These are phyloP conservation scores for Epinotia ramella DNA, from an alignment of 2,888 invertebrate species.

Conservation along the genomic window DNA sequence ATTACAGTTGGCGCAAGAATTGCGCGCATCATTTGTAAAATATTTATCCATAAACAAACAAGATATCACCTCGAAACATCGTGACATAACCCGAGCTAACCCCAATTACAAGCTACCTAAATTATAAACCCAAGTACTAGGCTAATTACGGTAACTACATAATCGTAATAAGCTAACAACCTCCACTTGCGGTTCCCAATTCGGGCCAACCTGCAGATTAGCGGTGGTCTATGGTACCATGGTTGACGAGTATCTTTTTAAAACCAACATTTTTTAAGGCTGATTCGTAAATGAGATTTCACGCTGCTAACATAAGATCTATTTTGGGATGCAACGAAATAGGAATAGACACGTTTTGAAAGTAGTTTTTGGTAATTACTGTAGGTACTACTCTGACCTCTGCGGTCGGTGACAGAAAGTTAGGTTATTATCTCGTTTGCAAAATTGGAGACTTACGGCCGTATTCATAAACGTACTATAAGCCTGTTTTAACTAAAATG, in stretches of 20 bases:
- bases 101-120: slow-evolving; percentile 32
- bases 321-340: background rate
- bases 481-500: too few species aligned
- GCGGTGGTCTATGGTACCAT: slow-evolving; percentile 49
- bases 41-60: background rate
- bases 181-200: slow-evolving; percentile 35
- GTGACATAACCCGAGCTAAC: slow-evolving; percentile 38
- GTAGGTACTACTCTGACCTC: slow-evolving; percentile 53
- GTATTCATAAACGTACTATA: too few species aligned
- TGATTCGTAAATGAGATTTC: background rate
- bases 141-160: slow-evolving; percentile 29
- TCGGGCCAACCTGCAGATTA: slow-evolving; percentile 30
- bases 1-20: background rate
- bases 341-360: background rate
- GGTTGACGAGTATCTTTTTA: background rate
- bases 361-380: slow-evolving; percentile 49
- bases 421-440: slow-evolving; percentile 26
- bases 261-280: background rate
- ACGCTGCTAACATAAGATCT: background rate
- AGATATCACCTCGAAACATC: slow-evolving; percentile 21
- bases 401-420: slow-evolving; percentile 37
- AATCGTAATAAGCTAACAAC: slow-evolving; percentile 22
- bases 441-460: slow-evolving; percentile 6
- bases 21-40: background rate
- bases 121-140: slow-evolving; percentile 26